phyloP scores from a whole-genome alignment of 2,797 vertebrate species.

The Smutsia temminckii region DNA sequence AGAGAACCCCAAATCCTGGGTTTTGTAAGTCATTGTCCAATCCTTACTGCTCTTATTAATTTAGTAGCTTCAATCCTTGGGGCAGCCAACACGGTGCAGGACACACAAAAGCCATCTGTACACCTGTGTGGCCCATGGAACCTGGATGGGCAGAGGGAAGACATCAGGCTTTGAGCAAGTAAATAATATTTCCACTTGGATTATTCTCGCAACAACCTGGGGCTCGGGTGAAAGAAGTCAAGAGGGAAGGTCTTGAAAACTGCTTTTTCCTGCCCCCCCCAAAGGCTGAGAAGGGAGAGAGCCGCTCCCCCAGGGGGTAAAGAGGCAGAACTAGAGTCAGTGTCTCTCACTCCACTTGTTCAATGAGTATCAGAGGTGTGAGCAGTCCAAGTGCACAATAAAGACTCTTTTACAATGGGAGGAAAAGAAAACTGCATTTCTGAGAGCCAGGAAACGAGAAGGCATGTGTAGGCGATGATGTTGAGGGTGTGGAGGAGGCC shows the following conservation, averaged over 20 bases:
- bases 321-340: background rate
- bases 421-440: background rate
- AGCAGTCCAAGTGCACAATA: fast-evolving
- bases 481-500: fast-evolving
- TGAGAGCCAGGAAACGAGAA: fast-evolving
- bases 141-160: background rate
- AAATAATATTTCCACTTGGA: background rate
- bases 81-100: background rate
- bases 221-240: background rate
- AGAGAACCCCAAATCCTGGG: background rate
- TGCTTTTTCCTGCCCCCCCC: background rate
- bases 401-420: background rate
- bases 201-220: background rate
- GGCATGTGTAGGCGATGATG: background rate
- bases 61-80: background rate
- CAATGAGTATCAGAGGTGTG: background rate
- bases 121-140: background rate
- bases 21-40: background rate
- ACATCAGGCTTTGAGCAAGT: background rate
- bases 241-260: background rate
- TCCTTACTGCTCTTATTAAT: background rate
- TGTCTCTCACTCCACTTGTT: background rate
- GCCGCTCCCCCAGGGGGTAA: background rate
- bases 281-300: background rate
- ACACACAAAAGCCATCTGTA: background rate